These are phyloP conservation scores for Tridacna crocea DNA, from an alignment of 2,888 invertebrate genomes.

Conservation along the genomic window DNA sequence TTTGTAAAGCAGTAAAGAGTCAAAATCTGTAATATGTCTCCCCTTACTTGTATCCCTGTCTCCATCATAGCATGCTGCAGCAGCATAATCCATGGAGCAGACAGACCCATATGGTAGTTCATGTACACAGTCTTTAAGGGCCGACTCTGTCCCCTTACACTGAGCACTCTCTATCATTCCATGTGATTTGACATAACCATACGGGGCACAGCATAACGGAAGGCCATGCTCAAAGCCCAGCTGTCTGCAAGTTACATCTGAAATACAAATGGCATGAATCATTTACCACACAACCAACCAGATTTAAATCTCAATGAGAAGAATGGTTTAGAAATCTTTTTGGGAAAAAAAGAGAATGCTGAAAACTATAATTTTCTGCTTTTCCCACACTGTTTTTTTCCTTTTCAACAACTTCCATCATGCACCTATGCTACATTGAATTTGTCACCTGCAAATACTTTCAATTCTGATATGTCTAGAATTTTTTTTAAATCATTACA, in stretches of 20 bases:
- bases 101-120: constrained; percentile 55
- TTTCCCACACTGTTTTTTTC: too few species aligned
- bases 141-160: constrained; percentile 71
- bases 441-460: too few species aligned
- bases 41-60: constrained; percentile 61
- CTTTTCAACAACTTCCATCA: too few species aligned
- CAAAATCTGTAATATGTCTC: neutral
- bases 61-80: constrained; percentile 77
- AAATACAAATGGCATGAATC: neutral
- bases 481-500: too few species aligned
- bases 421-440: too few species aligned
- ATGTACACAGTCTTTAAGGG: constrained; percentile 64
- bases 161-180: constrained; percentile 65
- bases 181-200: constrained; percentile 67
- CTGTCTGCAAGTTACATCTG: constrained; percentile 72
- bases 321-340: too few species aligned
- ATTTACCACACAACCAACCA: too few species aligned
- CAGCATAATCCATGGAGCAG: constrained; percentile 71
- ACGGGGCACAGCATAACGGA: constrained; percentile 72
- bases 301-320: too few species aligned
- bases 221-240: constrained; percentile 71
- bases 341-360: too few species aligned
- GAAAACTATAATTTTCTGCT: too few species aligned
- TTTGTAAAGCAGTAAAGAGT: too few species aligned
- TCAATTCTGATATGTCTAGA: too few species aligned